Base-by-base conservation (phyloP, 2,113 vertebrate species). In the Salminus brasiliensis region DNA sequence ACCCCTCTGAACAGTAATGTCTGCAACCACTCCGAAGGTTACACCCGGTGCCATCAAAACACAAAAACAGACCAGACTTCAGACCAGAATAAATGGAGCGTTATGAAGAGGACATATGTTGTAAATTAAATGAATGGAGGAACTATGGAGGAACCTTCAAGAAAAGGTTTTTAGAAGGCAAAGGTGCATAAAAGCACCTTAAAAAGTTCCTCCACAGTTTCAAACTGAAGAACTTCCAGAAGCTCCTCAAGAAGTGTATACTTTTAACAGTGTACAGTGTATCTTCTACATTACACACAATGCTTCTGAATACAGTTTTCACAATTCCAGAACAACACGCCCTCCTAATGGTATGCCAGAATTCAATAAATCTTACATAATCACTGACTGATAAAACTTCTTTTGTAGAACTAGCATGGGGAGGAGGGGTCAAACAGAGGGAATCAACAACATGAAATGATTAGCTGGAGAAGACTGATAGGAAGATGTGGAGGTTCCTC, bases 361-460 rank as follows among this genome's bases (percentile, higher is more conserved):
- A 55, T 55, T 25, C 8, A 55, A 2, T 55, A 18, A 55, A 55
- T 49, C 0, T 8, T 3, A 1, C 9, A 25, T 25, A 25, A 1
- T 2, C 3, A 55, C 23, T n/a, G 25, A 1, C 5, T 23, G 52
- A 55, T 55, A 25, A 55, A 23, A 25, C 25, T n/a, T 55, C n/a
- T 23, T 23, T 25, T 23, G 52, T 25, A 25, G 21, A 55, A 7
- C 52, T 21, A 12, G 4, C 21, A 49, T 1, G 21, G n/a, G 25
- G 7, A 53, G 5, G 11, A 49, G 8, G 79, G 89, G 87, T 92
- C 88, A 86, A 43, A 11, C 10, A 1, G 76, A 27, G 87, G 87
- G 32, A 68, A 90, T 88, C 87, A 74, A 9, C 47, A 62, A 72
- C 79, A 85, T 81, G 52, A 85, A 78, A 85, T 39, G 1, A 21